Base-by-base conservation (phyloP, 2,888 invertebrate genomes). In the Lasioglossum marginatum region DNA sequence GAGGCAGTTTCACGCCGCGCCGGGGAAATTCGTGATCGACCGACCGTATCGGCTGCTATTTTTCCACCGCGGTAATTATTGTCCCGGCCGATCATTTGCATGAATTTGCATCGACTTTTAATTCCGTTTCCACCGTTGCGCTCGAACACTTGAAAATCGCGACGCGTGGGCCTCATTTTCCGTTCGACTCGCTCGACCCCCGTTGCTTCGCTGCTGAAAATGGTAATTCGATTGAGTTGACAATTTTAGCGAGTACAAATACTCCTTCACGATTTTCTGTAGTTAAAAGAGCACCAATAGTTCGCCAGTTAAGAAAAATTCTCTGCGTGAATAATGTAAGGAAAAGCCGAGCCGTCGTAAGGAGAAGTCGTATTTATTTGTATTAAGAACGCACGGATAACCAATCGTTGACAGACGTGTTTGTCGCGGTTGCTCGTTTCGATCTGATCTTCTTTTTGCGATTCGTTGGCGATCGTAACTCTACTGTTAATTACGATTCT, bases 41-140 rank as follows among this genome's bases (percentile, higher is more conserved):
- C 83, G 63, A 71, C 71, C 89, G 79, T 82, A 79, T 86, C 81
- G 73, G 45, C 79, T 48, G 77, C 52, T 80, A 80, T 81, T 88
- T 83, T 88, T 88, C 81, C 72, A 45, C 72, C 79, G 66, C 52
- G 75, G 75, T 89, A 89, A 89, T 89, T 89, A 85, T 89, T 83
- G 85, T 82, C 77, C 79, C 60, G 37, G 66, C 66, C 10, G 52
- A 66, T 78, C 43, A 87, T 89, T 89, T 87, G 83, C 89, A 87
- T 89, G 78, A 76, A 87, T 89, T 85, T 89, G 60, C 87, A 87
- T 88, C 72, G 48, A 45, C 34, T 27, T 37, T 68, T 27, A 27
- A 4, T 57, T 40, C 77, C 12, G 27, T 70, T 52, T 37, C 8
- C 52, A 45, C 34, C 16, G 31, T 31, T 34, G 31, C 19, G 16